phyloP scores from a whole-genome alignment of 64 coral and sea anemone species.

The Exaiptasia diaphana region DNA sequence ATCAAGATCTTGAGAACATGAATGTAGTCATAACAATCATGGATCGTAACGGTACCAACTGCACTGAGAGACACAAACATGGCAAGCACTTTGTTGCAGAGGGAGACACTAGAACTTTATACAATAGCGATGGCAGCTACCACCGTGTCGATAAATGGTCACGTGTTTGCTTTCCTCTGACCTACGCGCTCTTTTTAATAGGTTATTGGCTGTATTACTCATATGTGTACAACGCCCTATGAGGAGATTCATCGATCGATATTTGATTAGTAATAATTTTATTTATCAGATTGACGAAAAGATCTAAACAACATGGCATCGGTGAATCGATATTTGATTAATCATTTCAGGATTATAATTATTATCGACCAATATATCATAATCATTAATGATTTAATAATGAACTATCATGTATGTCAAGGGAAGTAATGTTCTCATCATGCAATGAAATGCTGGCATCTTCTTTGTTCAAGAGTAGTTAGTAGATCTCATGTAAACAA shows the following conservation, averaged over 20 bases:
- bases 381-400: too few species aligned
- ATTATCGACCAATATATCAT: too few species aligned
- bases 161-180: constrained; percentile 21
- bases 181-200: constrained; percentile 24
- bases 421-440: too few species aligned
- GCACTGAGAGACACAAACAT: background rate
- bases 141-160: constrained; percentile 41
- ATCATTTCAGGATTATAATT: too few species aligned
- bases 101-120: background rate
- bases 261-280: too few species aligned
- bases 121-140: background rate
- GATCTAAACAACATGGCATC: too few species aligned
- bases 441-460: too few species aligned
- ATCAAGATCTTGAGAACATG: background rate
- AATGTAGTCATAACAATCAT: constrained; percentile 9
- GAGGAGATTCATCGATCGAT: background rate
- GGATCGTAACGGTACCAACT: background rate
- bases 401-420: too few species aligned
- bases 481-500: too few species aligned
- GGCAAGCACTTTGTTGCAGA: background rate
- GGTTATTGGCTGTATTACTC: constrained; percentile 14
- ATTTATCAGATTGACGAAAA: too few species aligned
- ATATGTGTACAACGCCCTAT: background rate
- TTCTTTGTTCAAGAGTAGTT: too few species aligned
- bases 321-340: too few species aligned